Percentiles rank a stretch among this genome's conserved stretches.
Conservation (phyloP, 2,888 invertebrate species). For the Clostera curtula region DNA sequence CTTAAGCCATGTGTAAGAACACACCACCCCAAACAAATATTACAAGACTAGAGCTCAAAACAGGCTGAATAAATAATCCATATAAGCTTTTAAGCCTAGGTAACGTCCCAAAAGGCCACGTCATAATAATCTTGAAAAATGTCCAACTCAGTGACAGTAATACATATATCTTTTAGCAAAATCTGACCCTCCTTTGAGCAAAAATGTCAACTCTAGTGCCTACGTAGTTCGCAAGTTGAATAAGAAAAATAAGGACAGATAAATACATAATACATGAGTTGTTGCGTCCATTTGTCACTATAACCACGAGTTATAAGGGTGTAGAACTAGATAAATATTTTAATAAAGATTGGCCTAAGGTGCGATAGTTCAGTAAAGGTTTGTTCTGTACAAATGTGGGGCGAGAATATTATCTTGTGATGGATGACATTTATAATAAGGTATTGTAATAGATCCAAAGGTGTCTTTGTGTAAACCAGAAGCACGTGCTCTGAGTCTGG, state of each 20-base stretch:
- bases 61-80: conserved; percentile 13
- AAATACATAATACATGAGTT: conserved; percentile 42
- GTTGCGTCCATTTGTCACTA: conserved; percentile 23
- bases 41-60: no score
- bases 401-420: no score
- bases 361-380: background rate
- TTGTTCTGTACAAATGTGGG: no score
- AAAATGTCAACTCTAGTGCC: conserved; percentile 12
- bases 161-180: conserved; percentile 13
- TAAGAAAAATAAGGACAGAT: conserved; percentile 32
- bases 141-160: conserved; percentile 9
- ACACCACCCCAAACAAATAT: no score
- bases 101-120: conserved; percentile 6
- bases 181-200: conserved; percentile 8
- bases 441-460: no score
- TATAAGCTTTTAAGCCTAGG: conserved; percentile 6
- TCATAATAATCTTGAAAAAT: conserved; percentile 30
- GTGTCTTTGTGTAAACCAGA: no score
- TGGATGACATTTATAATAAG: no score
- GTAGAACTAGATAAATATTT: conserved; percentile 1
- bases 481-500: no score
- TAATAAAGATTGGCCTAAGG: background rate
- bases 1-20: no score
- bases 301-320: conserved; percentile 9
- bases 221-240: conserved; percentile 19